A percentile compares a stretch with the other conserved stretches of the same genome.
phyloP scores from a whole-genome alignment of 2,888 invertebrate species.

The Drosophila mimetica region DNA sequence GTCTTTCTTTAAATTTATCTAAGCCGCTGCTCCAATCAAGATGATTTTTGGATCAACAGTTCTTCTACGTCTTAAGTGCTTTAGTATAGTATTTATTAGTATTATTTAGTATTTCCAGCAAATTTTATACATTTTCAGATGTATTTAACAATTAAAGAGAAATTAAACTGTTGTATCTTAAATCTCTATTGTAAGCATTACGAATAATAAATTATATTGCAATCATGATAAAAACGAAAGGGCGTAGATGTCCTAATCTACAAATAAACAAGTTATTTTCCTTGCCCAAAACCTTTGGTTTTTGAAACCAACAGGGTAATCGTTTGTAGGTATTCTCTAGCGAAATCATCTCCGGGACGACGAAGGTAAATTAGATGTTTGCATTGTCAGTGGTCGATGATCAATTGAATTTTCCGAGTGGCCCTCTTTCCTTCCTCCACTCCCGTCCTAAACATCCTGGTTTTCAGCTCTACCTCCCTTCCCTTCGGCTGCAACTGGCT shows the following conservation, averaged over 20 bases:
- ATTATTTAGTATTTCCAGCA: too few relatives aligned
- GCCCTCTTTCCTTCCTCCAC: conserved; percentile 5
- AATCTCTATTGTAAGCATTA: background rate
- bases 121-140: too few relatives aligned
- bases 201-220: background rate
- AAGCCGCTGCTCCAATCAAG: too few relatives aligned
- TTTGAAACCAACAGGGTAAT: background rate
- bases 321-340: conserved; percentile 4
- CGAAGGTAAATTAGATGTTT: conserved; percentile 26
- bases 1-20: too few relatives aligned
- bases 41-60: too few relatives aligned
- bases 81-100: too few relatives aligned
- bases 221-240: background rate
- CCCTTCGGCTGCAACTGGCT: conserved; percentile 20
- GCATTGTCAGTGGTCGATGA: conserved; percentile 33
- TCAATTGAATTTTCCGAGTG: conserved; percentile 37
- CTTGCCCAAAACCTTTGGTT: background rate
- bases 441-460: conserved; percentile 13
- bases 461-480: conserved; percentile 4
- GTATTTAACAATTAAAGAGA: too few relatives aligned
- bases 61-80: too few relatives aligned
- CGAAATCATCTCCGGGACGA: background rate
- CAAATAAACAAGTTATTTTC: background rate
- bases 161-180: too few relatives aligned
- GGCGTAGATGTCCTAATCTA: too few relatives aligned